These are phyloP conservation scores for Potamarius usumacintae DNA, from an alignment of 2,113 vertebrate species.

Conservation along the genomic window DNA sequence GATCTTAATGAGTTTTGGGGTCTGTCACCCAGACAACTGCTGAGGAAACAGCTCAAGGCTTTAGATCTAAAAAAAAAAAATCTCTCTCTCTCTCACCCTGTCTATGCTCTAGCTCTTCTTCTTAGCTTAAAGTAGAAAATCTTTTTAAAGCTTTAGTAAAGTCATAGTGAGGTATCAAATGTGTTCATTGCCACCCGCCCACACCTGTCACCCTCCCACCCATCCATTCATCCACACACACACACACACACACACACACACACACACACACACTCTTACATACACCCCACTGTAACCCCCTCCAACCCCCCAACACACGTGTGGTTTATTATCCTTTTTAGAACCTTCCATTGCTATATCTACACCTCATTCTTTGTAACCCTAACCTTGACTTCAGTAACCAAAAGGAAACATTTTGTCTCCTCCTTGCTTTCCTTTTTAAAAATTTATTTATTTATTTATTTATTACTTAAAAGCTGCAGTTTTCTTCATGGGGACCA, in stretches of 20 bases:
- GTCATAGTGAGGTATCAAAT: constrained; percentile 55
- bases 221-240: background rate
- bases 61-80: constrained; percentile 31
- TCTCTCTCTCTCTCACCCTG: constrained; percentile 15
- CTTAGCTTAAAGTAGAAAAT: constrained; percentile 57
- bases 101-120: constrained; percentile 41
- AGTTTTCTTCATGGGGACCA: background rate
- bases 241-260: background rate
- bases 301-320: background rate
- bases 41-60: constrained; percentile 38
- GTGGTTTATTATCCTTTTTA: background rate
- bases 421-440: background rate
- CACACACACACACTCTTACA: background rate
- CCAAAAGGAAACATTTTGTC: no score
- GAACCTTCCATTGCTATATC: background rate
- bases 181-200: constrained; percentile 40
- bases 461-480: background rate
- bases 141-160: constrained; percentile 60
- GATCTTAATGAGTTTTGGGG: constrained; percentile 51
- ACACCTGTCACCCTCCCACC: constrained; percentile 5
- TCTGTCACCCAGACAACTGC: constrained; percentile 32
- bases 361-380: background rate
- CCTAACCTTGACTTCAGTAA: background rate
- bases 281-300: background rate
- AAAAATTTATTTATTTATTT: background rate